Evolutionary conservation across 2,888 invertebrate species (phyloP).

Genomic region (Sinopyrophorus schimmeli): DNA sequence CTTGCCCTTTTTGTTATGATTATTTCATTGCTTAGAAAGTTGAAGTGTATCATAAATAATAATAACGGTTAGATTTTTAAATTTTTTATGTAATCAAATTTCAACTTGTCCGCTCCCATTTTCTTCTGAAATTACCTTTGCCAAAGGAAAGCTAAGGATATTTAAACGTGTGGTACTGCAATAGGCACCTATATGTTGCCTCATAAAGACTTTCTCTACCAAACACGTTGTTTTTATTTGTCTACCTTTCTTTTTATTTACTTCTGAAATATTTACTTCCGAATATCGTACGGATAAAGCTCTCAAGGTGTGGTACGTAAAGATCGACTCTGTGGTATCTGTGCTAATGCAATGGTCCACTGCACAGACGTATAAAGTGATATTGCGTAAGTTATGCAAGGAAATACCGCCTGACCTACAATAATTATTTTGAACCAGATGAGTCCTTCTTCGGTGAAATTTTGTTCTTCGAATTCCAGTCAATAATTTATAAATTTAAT

Average conservation of each 20-base stretch:
- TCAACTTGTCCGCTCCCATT: conserved; percentile 8
- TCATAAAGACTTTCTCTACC: conserved; percentile 38
- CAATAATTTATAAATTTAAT: too few species aligned
- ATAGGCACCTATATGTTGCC: conserved; percentile 26
- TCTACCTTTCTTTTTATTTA: conserved; percentile 28
- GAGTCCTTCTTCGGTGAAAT: conserved; percentile 15
- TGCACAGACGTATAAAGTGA: conserved; percentile 9
- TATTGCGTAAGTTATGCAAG: conserved; percentile 27
- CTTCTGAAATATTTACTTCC: conserved; percentile 25
- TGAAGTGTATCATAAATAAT: too few species aligned
- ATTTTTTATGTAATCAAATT: too few species aligned
- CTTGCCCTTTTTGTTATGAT: too few species aligned
- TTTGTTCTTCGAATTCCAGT: too few species aligned
- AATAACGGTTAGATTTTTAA: too few species aligned
- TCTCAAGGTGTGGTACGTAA: too few species aligned
- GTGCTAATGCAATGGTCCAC: conserved; percentile 6
- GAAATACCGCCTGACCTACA: conserved; percentile 22
- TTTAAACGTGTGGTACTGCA: conserved; percentile 24
- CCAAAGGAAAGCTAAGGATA: conserved; percentile 28
- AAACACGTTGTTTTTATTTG: conserved; percentile 35
- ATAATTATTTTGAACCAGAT: conserved; percentile 21
- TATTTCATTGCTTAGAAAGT: too few species aligned
- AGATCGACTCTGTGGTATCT: not conserved
- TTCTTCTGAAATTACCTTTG: conserved; percentile 13
- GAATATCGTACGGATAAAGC: conserved; percentile 10